Evolutionary conservation across 2,797 vertebrate species (phyloP), one percentile per base, ranked within the genome.

Genomic region (Fringilla coelebs): DNA sequence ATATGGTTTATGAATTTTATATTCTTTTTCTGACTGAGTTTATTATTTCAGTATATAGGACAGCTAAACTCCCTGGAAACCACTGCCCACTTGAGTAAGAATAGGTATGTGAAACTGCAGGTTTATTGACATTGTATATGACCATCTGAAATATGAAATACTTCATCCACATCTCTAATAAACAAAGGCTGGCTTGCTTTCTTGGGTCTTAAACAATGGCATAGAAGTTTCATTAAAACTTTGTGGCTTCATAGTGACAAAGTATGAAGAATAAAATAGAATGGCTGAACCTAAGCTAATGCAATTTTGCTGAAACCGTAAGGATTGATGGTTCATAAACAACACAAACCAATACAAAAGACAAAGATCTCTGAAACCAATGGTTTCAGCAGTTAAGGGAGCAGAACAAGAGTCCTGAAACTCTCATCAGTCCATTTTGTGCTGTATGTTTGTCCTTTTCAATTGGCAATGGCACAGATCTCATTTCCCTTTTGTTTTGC

Each of bases 1-100:
- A 91, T 78, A 75, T 91, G 88, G 68, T 88, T 80, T 82, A 94
- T 83, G 38, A 91, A 61, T 89, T 80, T 89, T 93, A 90, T 78
- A 89, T 85, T 89, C n/a, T 94, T 94, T 93, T 90, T 83, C 63
- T 86, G 45, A 83, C 14, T 36, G 60, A 89, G 41, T 94, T 84
- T 90, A 76, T 65, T 92, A 77, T 94, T 96, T 96, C 67, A 86
- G 32, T 66, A 51, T 75, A 70, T 66, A 65, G 45, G 87, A 54
- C 78, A 85, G 70, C 63, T 85, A 86, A 83, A 71, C 40, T 86
- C 85, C 36, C 34, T 74, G 43, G 75, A 95, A 97, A 97, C 49
- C 40, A 84, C 94, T 92, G 81, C 38, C 65, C 49, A 54, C 55
- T 90, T 97, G 55, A 82, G 76, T 84, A 90, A 62, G 28, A 94